These are phyloP conservation scores for Spodoptera frugiperda DNA, from an alignment of 1,140 invertebrate species.

Conservation along the genomic window DNA sequence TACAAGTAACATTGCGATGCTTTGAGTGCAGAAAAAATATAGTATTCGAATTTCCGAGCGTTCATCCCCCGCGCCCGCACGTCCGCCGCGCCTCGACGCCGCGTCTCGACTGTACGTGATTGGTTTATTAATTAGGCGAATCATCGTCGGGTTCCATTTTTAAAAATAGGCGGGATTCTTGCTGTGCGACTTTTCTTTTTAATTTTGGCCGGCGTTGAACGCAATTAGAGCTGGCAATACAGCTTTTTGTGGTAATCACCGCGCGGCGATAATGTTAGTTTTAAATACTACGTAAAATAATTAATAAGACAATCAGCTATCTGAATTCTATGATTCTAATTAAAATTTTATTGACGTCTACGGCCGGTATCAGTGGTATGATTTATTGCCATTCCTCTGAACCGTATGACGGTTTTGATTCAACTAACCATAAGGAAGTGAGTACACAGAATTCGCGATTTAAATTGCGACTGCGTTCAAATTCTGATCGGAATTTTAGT, in stretches of 20 bases:
- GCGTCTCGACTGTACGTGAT: constrained; percentile 85
- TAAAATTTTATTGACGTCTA: constrained; percentile 46
- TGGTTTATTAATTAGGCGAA: constrained; percentile 86
- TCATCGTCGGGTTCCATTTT: constrained; percentile 86
- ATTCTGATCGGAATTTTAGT: constrained; percentile 7
- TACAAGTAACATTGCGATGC: constrained; percentile 82
- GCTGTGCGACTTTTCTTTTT: constrained; percentile 84
- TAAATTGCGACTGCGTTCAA: background rate
- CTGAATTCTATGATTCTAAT: constrained; percentile 40
- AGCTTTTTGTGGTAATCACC: constrained; percentile 76
- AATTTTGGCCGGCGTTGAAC: constrained; percentile 82
- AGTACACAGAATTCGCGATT: background rate
- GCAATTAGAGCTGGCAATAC: constrained; percentile 81
- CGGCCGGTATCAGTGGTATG: background rate
- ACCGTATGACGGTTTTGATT: background rate
- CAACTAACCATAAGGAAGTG: constrained; percentile 2
- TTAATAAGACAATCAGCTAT: constrained; percentile 66
- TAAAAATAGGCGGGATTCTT: constrained; percentile 86
- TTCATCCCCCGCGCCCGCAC: constrained; percentile 85
- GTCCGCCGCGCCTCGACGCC: constrained; percentile 83
- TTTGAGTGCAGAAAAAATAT: constrained; percentile 83
- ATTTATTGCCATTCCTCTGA: constrained; percentile 23
- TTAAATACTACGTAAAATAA: constrained; percentile 70
- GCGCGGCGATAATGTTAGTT: constrained; percentile 68
- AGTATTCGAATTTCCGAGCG: constrained; percentile 84